Conservation (phyloP, 2,113 vertebrate genomes). For the Ptychochromis oligacanthus region DNA sequence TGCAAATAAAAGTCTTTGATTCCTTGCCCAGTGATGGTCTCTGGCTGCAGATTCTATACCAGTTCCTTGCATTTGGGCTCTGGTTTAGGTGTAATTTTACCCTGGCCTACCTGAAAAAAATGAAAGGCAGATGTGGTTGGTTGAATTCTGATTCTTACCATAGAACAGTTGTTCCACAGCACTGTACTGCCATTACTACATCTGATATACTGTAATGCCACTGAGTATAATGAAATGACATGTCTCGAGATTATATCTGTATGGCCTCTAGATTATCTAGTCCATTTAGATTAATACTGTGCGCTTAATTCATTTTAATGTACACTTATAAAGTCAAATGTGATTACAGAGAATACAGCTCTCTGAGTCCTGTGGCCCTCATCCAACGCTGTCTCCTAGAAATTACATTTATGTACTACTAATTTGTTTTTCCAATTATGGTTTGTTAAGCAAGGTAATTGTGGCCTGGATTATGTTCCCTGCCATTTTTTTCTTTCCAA, state of each 20-base stretch:
- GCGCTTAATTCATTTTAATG: constrained; percentile 27
- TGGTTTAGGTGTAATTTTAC: constrained; percentile 11
- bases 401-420: constrained; percentile 16
- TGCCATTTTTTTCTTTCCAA: background rate
- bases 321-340: background rate
- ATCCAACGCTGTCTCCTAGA: background rate
- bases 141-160: constrained; percentile 15
- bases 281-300: constrained; percentile 55
- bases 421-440: constrained; percentile 47
- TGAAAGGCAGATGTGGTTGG: background rate
- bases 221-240: constrained; percentile 24
- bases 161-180: background rate
- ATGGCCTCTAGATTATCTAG: constrained; percentile 29
- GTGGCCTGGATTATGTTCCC: constrained; percentile 35
- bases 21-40: constrained; percentile 3
- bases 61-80: constrained; percentile 20
- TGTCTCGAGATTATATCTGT: constrained; percentile 38
- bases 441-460: constrained; percentile 10
- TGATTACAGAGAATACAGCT: background rate
- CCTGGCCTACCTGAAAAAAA: constrained; percentile 28
- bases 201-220: background rate
- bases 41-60: constrained; percentile 27
- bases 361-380: background rate
- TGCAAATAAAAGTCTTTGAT: constrained; percentile 23
- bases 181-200: background rate